Evolutionary conservation across 1,140 invertebrate species (phyloP), one percentile per base, ranked within the genome.

Genomic region (Platorchestia sp.): DNA sequence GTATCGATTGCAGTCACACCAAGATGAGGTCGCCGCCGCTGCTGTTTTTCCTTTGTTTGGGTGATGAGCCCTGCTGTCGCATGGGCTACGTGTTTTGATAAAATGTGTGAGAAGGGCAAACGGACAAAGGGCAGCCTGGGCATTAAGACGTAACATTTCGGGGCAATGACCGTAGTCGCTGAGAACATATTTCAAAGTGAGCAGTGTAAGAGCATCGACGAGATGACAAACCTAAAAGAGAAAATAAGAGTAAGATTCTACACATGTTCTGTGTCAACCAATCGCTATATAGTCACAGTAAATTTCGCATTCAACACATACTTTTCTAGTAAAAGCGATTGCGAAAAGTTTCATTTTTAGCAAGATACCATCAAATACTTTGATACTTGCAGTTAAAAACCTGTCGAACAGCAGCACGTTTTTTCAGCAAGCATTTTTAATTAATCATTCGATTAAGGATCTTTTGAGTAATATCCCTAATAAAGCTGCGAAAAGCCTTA

Each of bases 1-100:
- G 91, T 45, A 93, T 93, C 91, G 91, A 93, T 93, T 93, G 91
- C 91, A 93, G 87, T 44, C 87, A 44, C 41, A 41, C 41, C n/a
- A 89, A 44, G 87, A 89, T 42, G 41, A 43, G 87, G 43, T 89
- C 87, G 43, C 87, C 5, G n/a, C n/a, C 43, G 41, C 87, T 89
- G 87, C 87, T 5, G 43, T 89, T 89, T 42, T 42, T 89, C 59
- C 36, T 75, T 75, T 75, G 59, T 75, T 75, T 75, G 59, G 59
- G 59, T 75, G 59, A 75, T 75, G 59, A 75, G 59, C 14, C 27
- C 59, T 75, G 59, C 59, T 27, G 59, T 75, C 7, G 27, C 59
- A 36, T 75, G 59, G 1, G 59, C 59, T 75, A 75, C 59, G 27
- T 36, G 10, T 36, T 36, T 22, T 22, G 27, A 75, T 22, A 36